Base-by-base conservation (phyloP, 2,888 invertebrate species). In the Germaria angustata region DNA sequence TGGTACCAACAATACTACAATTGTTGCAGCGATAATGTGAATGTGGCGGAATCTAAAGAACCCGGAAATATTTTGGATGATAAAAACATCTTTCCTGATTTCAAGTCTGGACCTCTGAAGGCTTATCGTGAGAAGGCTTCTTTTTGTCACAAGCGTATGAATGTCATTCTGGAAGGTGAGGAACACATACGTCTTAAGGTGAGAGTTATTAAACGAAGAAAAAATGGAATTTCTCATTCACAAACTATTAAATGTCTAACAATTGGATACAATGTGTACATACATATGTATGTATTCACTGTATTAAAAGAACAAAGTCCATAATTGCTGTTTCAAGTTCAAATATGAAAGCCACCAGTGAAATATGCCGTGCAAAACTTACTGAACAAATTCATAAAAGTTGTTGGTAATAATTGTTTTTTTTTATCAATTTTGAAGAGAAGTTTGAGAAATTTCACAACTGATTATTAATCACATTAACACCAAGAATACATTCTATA, bases 81-180 rank as follows among this genome's bases (percentile, higher is more conserved):
- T 78, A 89, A 90, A 81, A 86, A 90, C 5, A 91, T 92, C 68
- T 92, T 94, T 81, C 92, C 93, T 5, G 93, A 93, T 86, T 93
- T 95, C 81, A 93, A 94, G 15, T 90, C 90, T 28, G 95, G 95
- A 5, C 94, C 94, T 15, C 89, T 95, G 79, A 93, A 94, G 86
- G 88, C 86, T 5, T 95, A 94, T 87, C 92, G 95, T 65, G 92
- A 93, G 84, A 92, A 92, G 84, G 93, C 95, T 0, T 92, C 93
- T 0, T 95, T 95, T 86, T 94, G 95, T 86, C 94, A 95, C 93
- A 94, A 94, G 57, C 93, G 93, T 76, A 85, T 94, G 87, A 92
- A 91, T 87, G 79, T 93, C 4, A 88, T 92, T 68, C 84, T 93
- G 28, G 93, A 93, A 85, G 92, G 92, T 51, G 93, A 93, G 86